Conservation (phyloP, 2,888 invertebrate genomes). For the Copidosoma aretas region DNA sequence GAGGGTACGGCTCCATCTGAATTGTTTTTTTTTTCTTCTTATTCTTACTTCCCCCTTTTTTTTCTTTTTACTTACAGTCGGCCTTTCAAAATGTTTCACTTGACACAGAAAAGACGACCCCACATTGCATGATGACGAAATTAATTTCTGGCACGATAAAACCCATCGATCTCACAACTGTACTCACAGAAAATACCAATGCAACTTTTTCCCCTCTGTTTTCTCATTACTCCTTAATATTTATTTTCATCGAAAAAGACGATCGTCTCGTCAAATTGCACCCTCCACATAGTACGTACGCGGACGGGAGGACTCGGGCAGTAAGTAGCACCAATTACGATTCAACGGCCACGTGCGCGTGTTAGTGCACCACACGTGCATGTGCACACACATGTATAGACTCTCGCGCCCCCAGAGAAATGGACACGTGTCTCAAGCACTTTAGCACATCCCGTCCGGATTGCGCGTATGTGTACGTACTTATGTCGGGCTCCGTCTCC, state of each 20-base stretch:
- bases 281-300: too few species aligned
- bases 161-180: neutral
- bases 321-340: too few species aligned
- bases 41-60: neutral
- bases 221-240: neutral
- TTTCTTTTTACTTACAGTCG: neutral
- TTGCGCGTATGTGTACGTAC: neutral
- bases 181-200: neutral
- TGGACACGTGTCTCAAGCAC: neutral
- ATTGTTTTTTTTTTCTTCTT: neutral
- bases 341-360: too few species aligned
- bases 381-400: neutral
- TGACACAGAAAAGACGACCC: neutral
- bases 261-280: neutral
- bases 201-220: neutral
- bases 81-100: neutral
- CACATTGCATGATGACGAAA: too few species aligned
- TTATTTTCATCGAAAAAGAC: neutral
- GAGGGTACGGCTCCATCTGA: too few species aligned
- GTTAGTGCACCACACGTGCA: neutral
- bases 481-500: too few species aligned
- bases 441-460: neutral
- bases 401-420: neutral
- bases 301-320: too few species aligned
- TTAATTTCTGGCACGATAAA: too few species aligned